Evolutionary conservation across 2,113 vertebrate genomes (phyloP), one percentile per base, ranked within the genome.

Genomic region (Apodemus speciosus): DNA sequence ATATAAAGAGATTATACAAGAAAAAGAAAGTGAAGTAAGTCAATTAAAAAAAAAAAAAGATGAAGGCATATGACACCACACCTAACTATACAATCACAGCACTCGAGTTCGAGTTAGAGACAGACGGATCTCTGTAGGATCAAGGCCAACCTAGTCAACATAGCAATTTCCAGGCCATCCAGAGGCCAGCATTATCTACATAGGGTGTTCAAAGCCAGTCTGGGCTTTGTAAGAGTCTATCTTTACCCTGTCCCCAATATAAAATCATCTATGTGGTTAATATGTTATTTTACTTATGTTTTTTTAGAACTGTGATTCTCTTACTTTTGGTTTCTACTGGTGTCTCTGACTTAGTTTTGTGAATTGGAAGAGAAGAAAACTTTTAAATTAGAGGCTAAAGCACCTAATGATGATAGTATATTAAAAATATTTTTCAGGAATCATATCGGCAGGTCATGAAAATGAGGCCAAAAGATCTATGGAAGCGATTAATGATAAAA

Each of bases 381-480:
- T 79, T 93, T 95, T 91, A 81, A 94, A 66, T 88, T 80, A 46
- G 40, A 84, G 79, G 15, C 71, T 93, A 91, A 91, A 93, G 56
- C 23, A 80, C 64, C 35, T 96, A 73, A 69, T 92, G 73, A 68
- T 87, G 80, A 89, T 85, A 84, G 3, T 66, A 51, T 94, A 79
- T 90, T 91, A 25, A 92, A 71, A 27, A 94, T 46, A 35, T 95
- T 95, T 92, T 89, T 27, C 96, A 99, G 99, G 99, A 99, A 95
- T 99, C 99, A 2, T 99, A 99, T 95, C 98, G 99, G 84, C 99
- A 99, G 97, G 99, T 99, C 97, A 99, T 99, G 99, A 99, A 99
- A 98, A 99, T 99, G 99, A 99, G 99, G 97, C 99, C 99, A 30
- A 99, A 99, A 97, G 99, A 99, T 97, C 97, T 99, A 76, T 99